Evolutionary conservation across 2,113 vertebrate species (phyloP).

Genomic region (Acrocephalus arundinaceus): DNA sequence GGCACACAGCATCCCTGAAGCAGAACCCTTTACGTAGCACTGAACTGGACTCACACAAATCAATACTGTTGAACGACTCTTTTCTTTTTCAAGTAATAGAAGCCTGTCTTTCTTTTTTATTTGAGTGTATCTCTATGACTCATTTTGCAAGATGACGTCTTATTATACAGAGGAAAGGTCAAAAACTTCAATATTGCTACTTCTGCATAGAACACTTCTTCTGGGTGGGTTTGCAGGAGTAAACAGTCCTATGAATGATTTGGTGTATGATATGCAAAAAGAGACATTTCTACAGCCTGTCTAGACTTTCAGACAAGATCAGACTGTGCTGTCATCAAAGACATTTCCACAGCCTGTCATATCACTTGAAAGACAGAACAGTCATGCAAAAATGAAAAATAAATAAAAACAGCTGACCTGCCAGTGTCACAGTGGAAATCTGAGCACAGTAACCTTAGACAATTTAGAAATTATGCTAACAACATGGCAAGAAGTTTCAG

Average conservation of each 20-base stretch:
- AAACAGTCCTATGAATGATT: constrained; percentile 59
- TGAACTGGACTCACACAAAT: not conserved
- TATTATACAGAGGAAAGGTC: not conserved
- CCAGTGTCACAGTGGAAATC: constrained; percentile 46
- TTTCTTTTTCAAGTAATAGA: not conserved
- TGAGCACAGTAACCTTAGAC: constrained; percentile 51
- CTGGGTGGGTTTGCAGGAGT: constrained; percentile 45
- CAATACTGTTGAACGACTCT: not conserved
- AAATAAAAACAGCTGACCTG: constrained; percentile 68
- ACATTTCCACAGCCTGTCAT: constrained; percentile 60
- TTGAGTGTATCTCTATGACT: not conserved
- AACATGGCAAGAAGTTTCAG: constrained; percentile 61
- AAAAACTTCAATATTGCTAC: constrained; percentile 3
- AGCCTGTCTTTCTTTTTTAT: not conserved
- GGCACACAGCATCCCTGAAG: not conserved
- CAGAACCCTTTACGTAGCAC: not conserved
- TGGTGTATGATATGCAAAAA: constrained; percentile 62
- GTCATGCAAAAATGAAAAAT: constrained; percentile 62
- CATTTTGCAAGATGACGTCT: not conserved
- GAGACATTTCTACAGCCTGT: constrained; percentile 61
- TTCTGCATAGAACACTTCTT: constrained; percentile 35
- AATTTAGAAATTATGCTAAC: constrained; percentile 69
- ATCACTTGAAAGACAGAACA: constrained; percentile 62
- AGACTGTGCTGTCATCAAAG: constrained; percentile 52
- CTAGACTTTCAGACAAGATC: constrained; percentile 72